Evolutionary conservation across 2,113 vertebrate genomes (phyloP).

Genomic region (Grallaria varia): DNA sequence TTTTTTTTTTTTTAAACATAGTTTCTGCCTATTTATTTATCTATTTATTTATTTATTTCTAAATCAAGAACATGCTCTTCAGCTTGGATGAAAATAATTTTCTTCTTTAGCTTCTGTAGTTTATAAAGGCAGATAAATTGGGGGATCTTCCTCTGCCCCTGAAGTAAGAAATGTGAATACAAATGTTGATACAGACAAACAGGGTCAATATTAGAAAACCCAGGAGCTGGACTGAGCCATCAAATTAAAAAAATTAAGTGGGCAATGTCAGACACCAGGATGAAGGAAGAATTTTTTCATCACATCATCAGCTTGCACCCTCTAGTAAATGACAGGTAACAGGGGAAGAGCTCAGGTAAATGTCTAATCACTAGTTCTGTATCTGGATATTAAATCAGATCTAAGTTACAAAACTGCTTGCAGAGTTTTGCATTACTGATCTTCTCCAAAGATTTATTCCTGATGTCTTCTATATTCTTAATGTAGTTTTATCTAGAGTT

Average conservation of each 20-base stretch:
- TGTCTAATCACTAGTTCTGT: background rate
- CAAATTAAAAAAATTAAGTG: background rate
- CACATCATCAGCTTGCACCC: background rate
- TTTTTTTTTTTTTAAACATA: background rate
- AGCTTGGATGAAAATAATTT: background rate
- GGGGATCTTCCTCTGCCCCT: background rate
- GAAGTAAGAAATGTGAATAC: background rate
- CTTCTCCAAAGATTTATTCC: background rate
- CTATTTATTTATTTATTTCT: background rate
- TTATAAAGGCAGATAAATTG: background rate
- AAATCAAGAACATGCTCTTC: background rate
- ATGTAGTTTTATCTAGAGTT: background rate
- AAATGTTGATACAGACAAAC: background rate
- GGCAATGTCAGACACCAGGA: background rate
- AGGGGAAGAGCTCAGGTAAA: background rate
- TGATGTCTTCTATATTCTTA: background rate
- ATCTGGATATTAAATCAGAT: background rate
- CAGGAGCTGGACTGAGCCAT: background rate
- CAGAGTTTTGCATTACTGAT: background rate
- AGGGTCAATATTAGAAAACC: background rate
- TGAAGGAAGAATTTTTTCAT: background rate
- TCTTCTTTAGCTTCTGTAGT: background rate
- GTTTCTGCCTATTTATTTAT: background rate
- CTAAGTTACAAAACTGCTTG: background rate
- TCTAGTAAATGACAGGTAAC: background rate